Evolutionary conservation across 2,888 invertebrate species (phyloP).

Genomic region (Cecidostiba fungosa): DNA sequence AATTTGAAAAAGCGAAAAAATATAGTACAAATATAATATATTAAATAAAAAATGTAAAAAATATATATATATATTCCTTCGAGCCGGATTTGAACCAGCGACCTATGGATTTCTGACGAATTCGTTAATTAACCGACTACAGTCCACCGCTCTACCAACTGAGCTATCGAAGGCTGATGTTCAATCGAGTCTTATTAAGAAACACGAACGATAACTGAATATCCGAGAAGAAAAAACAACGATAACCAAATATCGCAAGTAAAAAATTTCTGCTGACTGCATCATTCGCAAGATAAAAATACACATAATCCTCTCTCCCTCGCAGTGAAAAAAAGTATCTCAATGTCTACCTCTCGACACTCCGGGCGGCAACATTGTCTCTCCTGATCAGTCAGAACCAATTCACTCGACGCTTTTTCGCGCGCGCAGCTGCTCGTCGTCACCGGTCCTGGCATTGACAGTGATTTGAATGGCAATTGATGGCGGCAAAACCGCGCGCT

Average conservation of each 20-base stretch:
- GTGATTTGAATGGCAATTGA: constrained; percentile 76
- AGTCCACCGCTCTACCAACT: constrained; percentile 81
- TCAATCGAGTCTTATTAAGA: neutral
- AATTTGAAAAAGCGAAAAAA: too few relatives aligned
- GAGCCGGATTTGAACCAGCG: constrained; percentile 79
- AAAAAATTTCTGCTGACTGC: neutral
- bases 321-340: neutral
- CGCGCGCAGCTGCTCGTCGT: neutral
- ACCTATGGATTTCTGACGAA: constrained; percentile 74
- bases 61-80: too few relatives aligned
- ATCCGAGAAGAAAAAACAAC: too few relatives aligned
- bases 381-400: neutral
- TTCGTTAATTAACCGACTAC: constrained; percentile 73
- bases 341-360: neutral
- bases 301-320: neutral
- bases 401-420: constrained; percentile 2
- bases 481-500: constrained; percentile 73
- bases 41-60: too few relatives aligned
- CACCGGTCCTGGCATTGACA: constrained; percentile 66
- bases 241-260: neutral
- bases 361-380: neutral
- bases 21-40: neutral
- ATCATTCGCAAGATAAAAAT: neutral
- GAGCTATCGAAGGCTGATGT: constrained; percentile 78
- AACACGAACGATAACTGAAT: neutral